Evolutionary conservation across 2,797 vertebrate species (phyloP), one percentile per base, ranked within the genome.

Genomic region (Cynodonichthys magdalenae): DNA sequence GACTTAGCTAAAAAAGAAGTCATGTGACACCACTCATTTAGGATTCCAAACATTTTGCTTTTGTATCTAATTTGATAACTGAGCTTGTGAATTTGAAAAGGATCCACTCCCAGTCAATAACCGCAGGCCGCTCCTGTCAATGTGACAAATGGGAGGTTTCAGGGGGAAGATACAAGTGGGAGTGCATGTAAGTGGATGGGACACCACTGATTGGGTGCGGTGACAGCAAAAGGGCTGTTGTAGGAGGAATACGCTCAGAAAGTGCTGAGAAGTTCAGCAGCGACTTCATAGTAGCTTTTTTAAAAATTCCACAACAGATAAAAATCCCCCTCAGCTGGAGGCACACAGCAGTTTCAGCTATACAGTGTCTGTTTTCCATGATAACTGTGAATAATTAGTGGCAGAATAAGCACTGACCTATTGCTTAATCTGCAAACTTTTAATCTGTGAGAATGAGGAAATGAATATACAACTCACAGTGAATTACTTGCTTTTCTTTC

Each of bases 81-180:
- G 59, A 46, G 74, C 78, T 74, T 58, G 76, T 53, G 73, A 69
- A 81, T 58, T 60, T 69, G 74, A 79, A 73, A 75, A 59, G 29
- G 78, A 72, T 85, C 79, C 79, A 48, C 74, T 83, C 74, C 77
- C 75, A 82, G 86, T 88, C 85, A 83, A 87, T 87, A 86, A 88
- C 86, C 71, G 28, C 82, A 81, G 77, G 69, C 77, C 69, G 1
- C 67, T 68, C 45, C 71, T 88, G 88, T 92, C 89, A 87, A 41
- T 29, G 75, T 87, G 88, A 91, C 83, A 42, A 81, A 92, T 90
- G 83, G 65, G 72, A 84, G 79, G 83, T 81, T 90, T 60, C 14
- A 63, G 56, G 10, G 46, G 24, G 10, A 66, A 68, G 76, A 84
- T 63, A 69, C 66, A 57, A 75, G 77, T 75, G 81, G 79, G 80